phyloP scores from a whole-genome alignment of 2,888 invertebrate genomes.

The Epistrophe grossulariae region DNA sequence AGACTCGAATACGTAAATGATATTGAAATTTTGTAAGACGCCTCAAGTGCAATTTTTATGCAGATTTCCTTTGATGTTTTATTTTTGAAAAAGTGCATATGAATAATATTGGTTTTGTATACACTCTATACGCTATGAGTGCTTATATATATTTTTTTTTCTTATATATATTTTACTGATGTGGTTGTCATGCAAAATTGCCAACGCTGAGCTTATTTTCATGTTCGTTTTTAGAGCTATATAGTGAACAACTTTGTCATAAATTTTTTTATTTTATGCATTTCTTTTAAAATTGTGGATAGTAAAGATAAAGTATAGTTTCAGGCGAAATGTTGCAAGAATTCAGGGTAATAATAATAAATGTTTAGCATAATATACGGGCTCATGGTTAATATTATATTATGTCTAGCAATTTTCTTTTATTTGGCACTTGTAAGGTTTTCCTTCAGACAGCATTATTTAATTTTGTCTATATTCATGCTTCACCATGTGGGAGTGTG shows the following conservation, averaged over 20 bases:
- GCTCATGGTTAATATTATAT: not conserved
- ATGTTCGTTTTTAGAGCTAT: conserved; percentile 17
- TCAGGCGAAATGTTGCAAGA: conserved; percentile 18
- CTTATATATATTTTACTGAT: not conserved
- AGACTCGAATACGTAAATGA: not conserved
- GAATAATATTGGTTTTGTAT: not conserved
- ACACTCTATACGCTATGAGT: not conserved
- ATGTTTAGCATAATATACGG: not conserved
- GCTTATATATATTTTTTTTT: not conserved
- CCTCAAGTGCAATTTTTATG: conserved; percentile 50
- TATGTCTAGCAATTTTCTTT: not conserved
- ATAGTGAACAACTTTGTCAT: conserved; percentile 4
- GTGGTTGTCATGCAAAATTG: conserved; percentile 23
- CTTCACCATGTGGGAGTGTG: too few relatives aligned
- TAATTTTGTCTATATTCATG: too few relatives aligned
- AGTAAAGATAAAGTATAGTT: conserved; percentile 19
- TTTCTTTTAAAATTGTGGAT: conserved; percentile 5
- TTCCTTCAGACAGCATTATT: not conserved
- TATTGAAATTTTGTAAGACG: not conserved
- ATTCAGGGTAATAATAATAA: not conserved
- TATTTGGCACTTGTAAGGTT: not conserved
- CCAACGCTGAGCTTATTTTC: not conserved
- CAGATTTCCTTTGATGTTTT: conserved; percentile 30
- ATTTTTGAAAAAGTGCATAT: not conserved
- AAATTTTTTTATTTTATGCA: conserved; percentile 3